A percentile compares a stretch with the other conserved stretches of the same genome.
Conservation (phyloP, 2,797 vertebrate species). For the Lycodopsis pacificus region DNA sequence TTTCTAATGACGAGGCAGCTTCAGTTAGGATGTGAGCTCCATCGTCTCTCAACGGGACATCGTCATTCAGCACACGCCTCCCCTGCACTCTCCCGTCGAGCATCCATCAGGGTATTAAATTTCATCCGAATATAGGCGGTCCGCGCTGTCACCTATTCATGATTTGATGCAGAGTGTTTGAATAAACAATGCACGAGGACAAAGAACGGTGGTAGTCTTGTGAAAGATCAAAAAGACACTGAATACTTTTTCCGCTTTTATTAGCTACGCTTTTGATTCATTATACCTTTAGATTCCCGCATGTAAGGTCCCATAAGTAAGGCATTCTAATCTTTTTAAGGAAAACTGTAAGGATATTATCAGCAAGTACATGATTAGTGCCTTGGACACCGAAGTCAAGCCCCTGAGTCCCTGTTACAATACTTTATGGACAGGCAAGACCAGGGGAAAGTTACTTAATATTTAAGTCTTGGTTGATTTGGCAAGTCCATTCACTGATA, state of each 20-base stretch:
- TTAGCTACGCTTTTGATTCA: background rate
- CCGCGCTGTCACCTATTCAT: constrained; percentile 45
- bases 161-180: constrained; percentile 46
- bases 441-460: background rate
- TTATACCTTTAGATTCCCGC: background rate
- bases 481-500: background rate
- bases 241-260: background rate
- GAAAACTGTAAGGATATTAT: background rate
- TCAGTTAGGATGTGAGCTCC: constrained; percentile 46
- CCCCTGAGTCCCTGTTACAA: background rate
- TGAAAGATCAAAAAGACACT: constrained; percentile 1
- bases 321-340: background rate
- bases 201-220: background rate
- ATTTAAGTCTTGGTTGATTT: background rate
- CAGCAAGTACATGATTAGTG: background rate
- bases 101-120: constrained; percentile 69
- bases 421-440: background rate
- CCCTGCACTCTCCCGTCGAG: constrained; percentile 30
- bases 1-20: constrained; percentile 58
- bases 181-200: constrained; percentile 39
- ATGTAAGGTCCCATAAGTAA: background rate
- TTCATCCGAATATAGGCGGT: constrained; percentile 60
- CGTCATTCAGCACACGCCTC: constrained; percentile 68
- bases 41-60: constrained; percentile 68
- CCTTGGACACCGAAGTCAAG: background rate